These are phyloP conservation scores for Eupithecia dodoneata DNA, from an alignment of 2,888 invertebrate species.

Conservation along the genomic window DNA sequence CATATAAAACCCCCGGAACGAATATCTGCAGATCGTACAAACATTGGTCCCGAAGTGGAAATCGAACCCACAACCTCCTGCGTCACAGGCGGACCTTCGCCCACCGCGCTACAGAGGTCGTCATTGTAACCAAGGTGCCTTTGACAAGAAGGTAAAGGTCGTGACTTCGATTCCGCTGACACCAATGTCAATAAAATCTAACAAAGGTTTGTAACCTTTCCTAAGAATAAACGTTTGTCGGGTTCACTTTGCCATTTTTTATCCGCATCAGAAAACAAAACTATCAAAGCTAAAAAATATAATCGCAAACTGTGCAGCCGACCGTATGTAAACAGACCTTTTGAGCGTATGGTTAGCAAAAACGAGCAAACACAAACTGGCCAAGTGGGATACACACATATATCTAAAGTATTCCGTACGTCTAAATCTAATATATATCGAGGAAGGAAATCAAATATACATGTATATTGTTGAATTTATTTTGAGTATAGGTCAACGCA, in stretches of 20 bases:
- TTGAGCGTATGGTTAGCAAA: conserved; percentile 28
- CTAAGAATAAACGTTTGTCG: conserved; percentile 4
- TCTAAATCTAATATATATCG: background rate
- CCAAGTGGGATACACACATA: background rate
- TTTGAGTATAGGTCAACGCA: too few species aligned
- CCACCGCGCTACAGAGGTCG: too few species aligned
- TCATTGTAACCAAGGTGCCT: background rate
- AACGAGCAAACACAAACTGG: conserved; percentile 13
- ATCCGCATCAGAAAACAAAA: conserved; percentile 23
- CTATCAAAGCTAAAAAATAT: conserved; percentile 27
- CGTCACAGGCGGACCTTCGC: too few species aligned
- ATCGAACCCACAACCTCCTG: too few species aligned
- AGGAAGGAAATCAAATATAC: background rate
- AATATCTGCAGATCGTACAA: too few species aligned
- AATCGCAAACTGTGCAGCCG: conserved; percentile 32
- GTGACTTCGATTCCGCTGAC: background rate
- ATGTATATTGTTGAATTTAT: too few species aligned
- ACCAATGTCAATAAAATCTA: conserved; percentile 11
- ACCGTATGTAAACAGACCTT: conserved; percentile 39
- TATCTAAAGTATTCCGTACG: background rate
- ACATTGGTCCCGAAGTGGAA: too few species aligned
- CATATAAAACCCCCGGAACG: too few species aligned
- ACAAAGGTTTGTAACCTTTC: conserved; percentile 15
- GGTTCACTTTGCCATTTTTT: conserved; percentile 25
- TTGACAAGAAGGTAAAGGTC: background rate